A percentile compares a stretch with the other conserved stretches of the same genome.
Conservation (phyloP, 1,140 invertebrate genomes). For the Drosophila suzukii region DNA sequence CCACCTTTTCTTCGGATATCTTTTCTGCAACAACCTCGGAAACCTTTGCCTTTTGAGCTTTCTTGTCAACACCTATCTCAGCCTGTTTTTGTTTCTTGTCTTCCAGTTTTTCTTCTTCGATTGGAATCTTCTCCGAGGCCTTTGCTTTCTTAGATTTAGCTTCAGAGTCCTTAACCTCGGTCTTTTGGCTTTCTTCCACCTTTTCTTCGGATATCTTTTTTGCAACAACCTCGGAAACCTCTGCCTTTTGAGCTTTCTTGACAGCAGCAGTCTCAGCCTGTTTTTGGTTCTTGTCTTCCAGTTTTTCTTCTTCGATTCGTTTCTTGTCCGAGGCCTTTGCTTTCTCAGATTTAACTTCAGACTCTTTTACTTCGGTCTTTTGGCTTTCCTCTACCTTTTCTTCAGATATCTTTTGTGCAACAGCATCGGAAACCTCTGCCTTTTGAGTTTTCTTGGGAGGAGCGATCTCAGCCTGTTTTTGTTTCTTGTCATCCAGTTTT, state of each 20-base stretch:
- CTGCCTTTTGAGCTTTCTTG: constrained; percentile 3
- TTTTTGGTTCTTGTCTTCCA: constrained; percentile 20
- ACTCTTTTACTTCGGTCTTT: background rate
- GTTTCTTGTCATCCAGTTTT: constrained; percentile 15
- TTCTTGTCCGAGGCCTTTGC: constrained; percentile 29
- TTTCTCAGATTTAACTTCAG: constrained; percentile 42
- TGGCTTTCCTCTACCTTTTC: background rate
- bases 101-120: constrained; percentile 25
- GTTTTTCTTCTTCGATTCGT: constrained; percentile 22
- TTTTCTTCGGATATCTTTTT: constrained; percentile 21
- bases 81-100: constrained; percentile 5
- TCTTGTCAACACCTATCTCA: constrained; percentile 1
- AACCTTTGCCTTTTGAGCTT: background rate
- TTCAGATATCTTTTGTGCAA: constrained; percentile 10
- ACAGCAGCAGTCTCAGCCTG: constrained; percentile 2
- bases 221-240: constrained; percentile 17
- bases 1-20: constrained; percentile 3
- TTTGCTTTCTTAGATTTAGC: constrained; percentile 18
- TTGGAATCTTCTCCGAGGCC: constrained; percentile 13
- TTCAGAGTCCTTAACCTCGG: constrained; percentile 2
- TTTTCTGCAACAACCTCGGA: constrained; percentile 16
- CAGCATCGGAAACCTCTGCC: background rate
- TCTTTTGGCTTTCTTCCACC: background rate
- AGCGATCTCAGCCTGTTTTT: constrained; percentile 9
- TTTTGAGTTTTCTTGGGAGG: background rate